Conservation (phyloP, 2,888 invertebrate genomes). For the Protonemura montana region DNA sequence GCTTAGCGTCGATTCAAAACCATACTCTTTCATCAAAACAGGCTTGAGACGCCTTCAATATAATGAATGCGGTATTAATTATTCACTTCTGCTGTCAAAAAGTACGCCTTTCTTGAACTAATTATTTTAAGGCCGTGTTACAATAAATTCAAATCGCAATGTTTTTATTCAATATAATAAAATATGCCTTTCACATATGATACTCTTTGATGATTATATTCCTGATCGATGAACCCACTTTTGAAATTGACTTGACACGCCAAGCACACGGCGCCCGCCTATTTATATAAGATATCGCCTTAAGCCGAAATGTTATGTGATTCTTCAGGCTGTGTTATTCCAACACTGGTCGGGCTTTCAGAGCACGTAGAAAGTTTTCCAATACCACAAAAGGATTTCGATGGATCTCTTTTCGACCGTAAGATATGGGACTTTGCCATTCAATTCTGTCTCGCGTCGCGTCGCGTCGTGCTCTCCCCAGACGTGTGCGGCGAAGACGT, state of each 20-base stretch:
- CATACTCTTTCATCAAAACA: too few species aligned
- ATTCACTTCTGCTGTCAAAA: too few species aligned
- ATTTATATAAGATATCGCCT: constrained; percentile 38
- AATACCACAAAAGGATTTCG: constrained; percentile 43
- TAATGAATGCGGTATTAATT: too few species aligned
- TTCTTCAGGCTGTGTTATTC: constrained; percentile 24
- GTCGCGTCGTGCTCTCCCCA: neutral
- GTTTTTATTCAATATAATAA: too few species aligned
- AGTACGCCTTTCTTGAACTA: too few species aligned
- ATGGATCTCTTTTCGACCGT: constrained; percentile 43
- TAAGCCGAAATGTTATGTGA: constrained; percentile 14
- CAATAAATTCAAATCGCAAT: too few species aligned
- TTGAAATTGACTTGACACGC: constrained; percentile 13
- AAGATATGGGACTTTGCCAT: constrained; percentile 24
- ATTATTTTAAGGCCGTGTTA: too few species aligned
- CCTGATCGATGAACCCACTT: neutral
- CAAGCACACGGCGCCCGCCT: constrained; percentile 17
- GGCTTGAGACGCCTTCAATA: too few species aligned
- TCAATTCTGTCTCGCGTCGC: neutral
- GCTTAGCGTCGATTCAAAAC: too few species aligned
- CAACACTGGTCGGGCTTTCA: constrained; percentile 24
- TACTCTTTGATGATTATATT: constrained; percentile 16
- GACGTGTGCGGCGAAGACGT: neutral
- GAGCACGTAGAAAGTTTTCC: constrained; percentile 42
- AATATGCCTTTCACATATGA: neutral